A percentile compares a stretch with the other conserved stretches of the same genome.
Evolutionary conservation across 2,113 vertebrate species (phyloP).

Genomic region (Bungarus multicinctus): DNA sequence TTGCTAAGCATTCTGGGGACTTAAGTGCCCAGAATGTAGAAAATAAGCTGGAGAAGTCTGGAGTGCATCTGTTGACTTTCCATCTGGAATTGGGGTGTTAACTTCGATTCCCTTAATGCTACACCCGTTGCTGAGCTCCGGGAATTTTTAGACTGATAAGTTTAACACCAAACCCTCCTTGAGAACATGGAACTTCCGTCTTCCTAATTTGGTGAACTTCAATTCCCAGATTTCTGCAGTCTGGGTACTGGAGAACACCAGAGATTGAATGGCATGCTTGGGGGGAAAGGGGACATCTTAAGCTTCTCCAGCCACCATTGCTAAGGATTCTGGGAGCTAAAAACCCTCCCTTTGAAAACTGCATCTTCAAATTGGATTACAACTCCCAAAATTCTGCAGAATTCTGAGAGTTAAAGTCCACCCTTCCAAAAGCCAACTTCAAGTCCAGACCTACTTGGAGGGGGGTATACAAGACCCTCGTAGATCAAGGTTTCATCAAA

Average conservation of each 20-base stretch:
- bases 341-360: neutral
- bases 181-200: neutral
- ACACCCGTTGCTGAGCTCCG: neutral
- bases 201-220: neutral
- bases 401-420: neutral
- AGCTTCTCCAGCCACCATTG: neutral
- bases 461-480: fast-evolving
- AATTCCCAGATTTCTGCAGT: neutral
- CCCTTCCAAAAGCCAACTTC: neutral
- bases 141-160: neutral
- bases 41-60: neutral
- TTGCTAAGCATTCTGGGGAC: neutral
- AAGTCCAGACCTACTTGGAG: neutral
- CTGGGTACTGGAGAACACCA: neutral
- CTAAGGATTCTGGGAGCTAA: neutral
- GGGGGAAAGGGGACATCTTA: neutral
- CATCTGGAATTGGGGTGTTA: neutral
- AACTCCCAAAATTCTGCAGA: neutral
- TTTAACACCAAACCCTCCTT: neutral
- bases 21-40: neutral
- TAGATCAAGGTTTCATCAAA: neutral
- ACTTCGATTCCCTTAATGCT: neutral
- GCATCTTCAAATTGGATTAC: neutral
- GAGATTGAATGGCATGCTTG: neutral
- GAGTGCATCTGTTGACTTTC: neutral